Base-by-base conservation (phyloP, 2,888 invertebrate genomes). In the Bhutanitis thaidina region DNA sequence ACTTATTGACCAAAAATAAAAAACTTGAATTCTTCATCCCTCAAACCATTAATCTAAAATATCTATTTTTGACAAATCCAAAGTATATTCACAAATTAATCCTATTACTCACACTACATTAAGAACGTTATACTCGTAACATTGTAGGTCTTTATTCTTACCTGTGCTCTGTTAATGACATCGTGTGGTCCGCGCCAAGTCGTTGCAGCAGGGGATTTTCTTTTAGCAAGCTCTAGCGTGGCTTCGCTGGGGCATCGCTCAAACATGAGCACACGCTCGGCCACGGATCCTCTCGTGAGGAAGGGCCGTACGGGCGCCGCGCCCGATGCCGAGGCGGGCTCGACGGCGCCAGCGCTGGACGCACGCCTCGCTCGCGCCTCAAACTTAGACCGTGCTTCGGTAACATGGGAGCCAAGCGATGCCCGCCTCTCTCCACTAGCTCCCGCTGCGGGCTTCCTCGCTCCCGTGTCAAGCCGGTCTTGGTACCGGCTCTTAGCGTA, bases 191-290 rank as follows among this genome's bases (percentile, higher is more conserved):
- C 77, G 85, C 91, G 68, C 93, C 89, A 90, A 37, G 90, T 87
- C n/a, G 87, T 80, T 25, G 90, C 87, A 25, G 82, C 86, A 35
- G 87, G 89, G 51, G 91, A 84, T 65, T 92, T 91, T 58, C 94
- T 88, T 74, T 94, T 94, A 37, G 88, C 89, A 37, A 88, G 69
- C 65, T 94, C 93, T 62, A 94, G 76, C 41, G 94, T 87, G 53
- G 94, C 86, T 73, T 94, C 95, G 71, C 95, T 95, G 32, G 96
- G 97, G 69, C 96, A 96, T 78, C 95, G 93, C 81, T 97, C 97
- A 76, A 97, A 97, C 82, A 97, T 95, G 58, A 97, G 91, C 57
- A 97, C 97, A 41, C 97, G 90, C 74, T 97, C 97, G 16, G 97
- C 97, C 1, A 97, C 97, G 4, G 97, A 97, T 16, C 97, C 97